Evolutionary conservation across 2,888 invertebrate genomes (phyloP).

Genomic region (Trilocha varians): DNA sequence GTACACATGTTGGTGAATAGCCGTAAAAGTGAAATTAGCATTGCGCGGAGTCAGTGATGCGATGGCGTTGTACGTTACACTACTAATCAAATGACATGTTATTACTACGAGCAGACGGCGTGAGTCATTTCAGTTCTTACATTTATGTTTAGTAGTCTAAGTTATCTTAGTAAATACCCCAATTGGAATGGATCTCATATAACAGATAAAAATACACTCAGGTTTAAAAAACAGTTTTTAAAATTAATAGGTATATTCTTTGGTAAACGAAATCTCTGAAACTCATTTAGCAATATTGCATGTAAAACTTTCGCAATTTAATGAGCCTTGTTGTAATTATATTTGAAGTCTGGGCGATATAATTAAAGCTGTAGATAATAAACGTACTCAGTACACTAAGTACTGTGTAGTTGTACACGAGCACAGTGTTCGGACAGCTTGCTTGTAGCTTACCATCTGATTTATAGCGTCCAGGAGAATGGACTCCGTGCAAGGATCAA

Average conservation of each 20-base stretch:
- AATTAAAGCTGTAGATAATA: slow-evolving; percentile 26
- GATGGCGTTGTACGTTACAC: background rate
- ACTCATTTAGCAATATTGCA: background rate
- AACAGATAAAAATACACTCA: no score
- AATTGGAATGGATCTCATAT: no score
- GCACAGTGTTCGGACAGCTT: slow-evolving; percentile 26
- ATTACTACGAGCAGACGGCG: background rate
- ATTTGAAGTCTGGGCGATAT: slow-evolving; percentile 23
- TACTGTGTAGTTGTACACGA: slow-evolving; percentile 16
- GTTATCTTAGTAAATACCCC: no score
- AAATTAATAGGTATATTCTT: no score
- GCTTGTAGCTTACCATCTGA: slow-evolving; percentile 29
- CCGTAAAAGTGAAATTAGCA: slow-evolving; percentile 47
- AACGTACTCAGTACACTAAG: slow-evolving; percentile 11
- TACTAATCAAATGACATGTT: background rate
- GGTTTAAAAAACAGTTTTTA: no score
- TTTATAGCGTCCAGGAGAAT: slow-evolving; percentile 29
- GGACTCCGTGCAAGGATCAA: slow-evolving; percentile 48
- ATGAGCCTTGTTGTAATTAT: slow-evolving; percentile 24
- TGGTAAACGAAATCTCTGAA: background rate
- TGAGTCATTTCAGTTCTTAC: background rate
- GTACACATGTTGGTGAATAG: slow-evolving; percentile 29
- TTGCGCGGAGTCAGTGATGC: slow-evolving; percentile 19
- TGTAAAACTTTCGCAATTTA: slow-evolving; percentile 28
- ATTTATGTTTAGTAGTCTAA: no score